Conservation (phyloP, 2,888 invertebrate species). For the Helicoverpa assulta region DNA sequence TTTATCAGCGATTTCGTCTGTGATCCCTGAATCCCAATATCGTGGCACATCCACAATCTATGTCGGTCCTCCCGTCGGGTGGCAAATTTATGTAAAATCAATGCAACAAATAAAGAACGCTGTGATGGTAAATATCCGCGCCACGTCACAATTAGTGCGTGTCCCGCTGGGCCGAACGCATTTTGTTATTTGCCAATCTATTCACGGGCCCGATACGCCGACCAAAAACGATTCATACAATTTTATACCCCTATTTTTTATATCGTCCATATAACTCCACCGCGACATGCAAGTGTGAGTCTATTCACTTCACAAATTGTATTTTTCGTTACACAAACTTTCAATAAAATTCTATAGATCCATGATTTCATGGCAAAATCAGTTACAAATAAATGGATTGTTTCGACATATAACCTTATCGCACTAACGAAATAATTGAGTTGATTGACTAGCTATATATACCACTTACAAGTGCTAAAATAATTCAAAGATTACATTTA, state of each 20-base stretch:
- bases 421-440: no score
- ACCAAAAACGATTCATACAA: constrained; percentile 49
- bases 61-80: constrained; percentile 57
- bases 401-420: no score
- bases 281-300: constrained; percentile 1
- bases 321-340: constrained; percentile 15
- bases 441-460: background rate
- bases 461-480: background rate
- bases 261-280: constrained; percentile 12
- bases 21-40: constrained; percentile 68
- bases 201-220: constrained; percentile 45
- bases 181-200: constrained; percentile 68
- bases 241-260: constrained; percentile 38
- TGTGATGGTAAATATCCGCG: constrained; percentile 70
- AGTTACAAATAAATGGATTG: no score
- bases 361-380: background rate
- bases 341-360: constrained; percentile 24
- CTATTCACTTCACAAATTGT: constrained; percentile 9
- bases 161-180: constrained; percentile 66
- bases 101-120: constrained; percentile 72
- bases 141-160: constrained; percentile 75
- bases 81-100: constrained; percentile 69
- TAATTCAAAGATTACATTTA: constrained; percentile 9
- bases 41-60: constrained; percentile 59
- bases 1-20: constrained; percentile 65